Percentiles rank a stretch among this genome's conserved stretches.
These are phyloP conservation scores for Polietes domitor DNA, from an alignment of 2,888 invertebrate species.

Conservation along the genomic window DNA sequence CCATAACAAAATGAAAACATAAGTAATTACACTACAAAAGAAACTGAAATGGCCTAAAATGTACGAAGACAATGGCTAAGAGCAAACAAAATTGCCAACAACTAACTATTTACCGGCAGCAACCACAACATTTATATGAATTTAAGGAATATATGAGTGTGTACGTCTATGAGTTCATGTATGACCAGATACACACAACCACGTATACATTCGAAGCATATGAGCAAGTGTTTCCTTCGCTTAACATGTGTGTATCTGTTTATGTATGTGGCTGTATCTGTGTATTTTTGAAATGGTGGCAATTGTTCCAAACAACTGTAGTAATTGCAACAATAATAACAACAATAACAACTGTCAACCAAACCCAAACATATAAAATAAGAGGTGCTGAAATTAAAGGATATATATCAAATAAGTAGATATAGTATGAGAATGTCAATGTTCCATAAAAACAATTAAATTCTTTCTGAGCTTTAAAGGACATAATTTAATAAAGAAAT, in stretches of 20 bases:
- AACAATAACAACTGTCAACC: neutral
- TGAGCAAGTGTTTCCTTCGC: neutral
- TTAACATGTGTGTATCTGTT: neutral
- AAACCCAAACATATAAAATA: too few relatives aligned
- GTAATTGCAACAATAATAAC: slow-evolving; percentile 22
- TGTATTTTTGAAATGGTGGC: slow-evolving; percentile 24
- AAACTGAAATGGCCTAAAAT: slow-evolving; percentile 56
- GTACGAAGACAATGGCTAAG: slow-evolving; percentile 30
- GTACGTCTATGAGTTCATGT: neutral
- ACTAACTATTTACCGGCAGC: neutral
- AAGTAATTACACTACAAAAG: slow-evolving; percentile 54
- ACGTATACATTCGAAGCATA: neutral
- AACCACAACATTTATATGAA: neutral
- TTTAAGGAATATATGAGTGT: neutral
- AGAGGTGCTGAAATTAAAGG: too few relatives aligned
- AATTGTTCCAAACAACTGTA: slow-evolving; percentile 41
- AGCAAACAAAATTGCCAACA: slow-evolving; percentile 4
- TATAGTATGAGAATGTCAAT: too few relatives aligned
- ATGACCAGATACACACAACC: too few relatives aligned
- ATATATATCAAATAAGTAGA: too few relatives aligned
- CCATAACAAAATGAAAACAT: slow-evolving; percentile 43
- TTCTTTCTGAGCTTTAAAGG: too few relatives aligned
- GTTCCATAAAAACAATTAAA: too few relatives aligned
- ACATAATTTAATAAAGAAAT: too few relatives aligned
- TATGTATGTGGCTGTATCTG: neutral